Conservation (phyloP, 2,113 vertebrate species). For the Petaurus breviceps region DNA sequence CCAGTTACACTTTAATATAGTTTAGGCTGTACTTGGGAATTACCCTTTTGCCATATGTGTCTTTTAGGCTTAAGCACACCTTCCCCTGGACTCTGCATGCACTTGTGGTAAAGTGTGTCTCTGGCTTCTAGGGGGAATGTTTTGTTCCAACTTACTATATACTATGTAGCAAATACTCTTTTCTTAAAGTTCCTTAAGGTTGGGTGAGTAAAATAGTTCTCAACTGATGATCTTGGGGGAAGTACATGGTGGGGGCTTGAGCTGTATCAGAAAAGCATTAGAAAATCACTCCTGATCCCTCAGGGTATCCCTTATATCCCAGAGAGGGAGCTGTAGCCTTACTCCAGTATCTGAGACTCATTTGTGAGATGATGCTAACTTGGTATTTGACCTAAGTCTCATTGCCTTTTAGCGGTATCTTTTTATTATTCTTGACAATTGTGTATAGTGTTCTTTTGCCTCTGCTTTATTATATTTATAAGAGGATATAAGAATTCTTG, state of each 20-base stretch:
- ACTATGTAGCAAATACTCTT: not conserved
- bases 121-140: not conserved
- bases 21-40: not conserved
- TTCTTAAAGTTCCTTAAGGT: not conserved
- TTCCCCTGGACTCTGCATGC: not conserved
- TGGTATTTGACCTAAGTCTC: not conserved
- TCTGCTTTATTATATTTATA: conserved; percentile 46
- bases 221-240: not conserved
- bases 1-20: not conserved
- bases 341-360: not conserved
- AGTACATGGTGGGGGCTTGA: not conserved
- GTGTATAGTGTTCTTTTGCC: not conserved
- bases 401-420: not conserved
- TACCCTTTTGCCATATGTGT: not conserved
- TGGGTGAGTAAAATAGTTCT: not conserved
- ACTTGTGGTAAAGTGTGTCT: not conserved
- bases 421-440: not conserved
- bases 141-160: not conserved
- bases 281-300: not conserved
- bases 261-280: not conserved
- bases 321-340: not conserved
- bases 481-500: conserved; percentile 52
- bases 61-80: not conserved
- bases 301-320: not conserved
- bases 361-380: not conserved